phyloP scores from a whole-genome alignment of 2,113 vertebrate species.

The Pycnonotus jocosus region DNA sequence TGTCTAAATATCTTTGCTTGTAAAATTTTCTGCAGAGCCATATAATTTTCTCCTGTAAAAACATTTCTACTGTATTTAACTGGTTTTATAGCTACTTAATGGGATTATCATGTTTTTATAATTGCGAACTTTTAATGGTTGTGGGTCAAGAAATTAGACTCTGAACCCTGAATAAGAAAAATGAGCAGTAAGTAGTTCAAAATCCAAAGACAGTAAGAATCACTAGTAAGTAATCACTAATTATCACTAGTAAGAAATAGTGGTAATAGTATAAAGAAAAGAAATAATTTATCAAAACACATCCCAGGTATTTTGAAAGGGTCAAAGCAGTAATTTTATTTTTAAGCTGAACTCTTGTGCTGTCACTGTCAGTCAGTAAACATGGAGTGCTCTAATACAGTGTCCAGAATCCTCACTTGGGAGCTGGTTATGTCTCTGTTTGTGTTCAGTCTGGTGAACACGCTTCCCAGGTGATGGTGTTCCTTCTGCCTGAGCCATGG shows the following conservation, averaged over 20 bases:
- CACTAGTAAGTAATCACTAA: too few species aligned
- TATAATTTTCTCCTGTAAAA: constrained; percentile 35
- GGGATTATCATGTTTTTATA: neutral
- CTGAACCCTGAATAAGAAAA: neutral
- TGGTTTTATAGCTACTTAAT: neutral
- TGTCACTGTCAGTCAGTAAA: neutral
- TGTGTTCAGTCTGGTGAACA: neutral
- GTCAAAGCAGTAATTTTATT: neutral
- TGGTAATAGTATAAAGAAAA: neutral
- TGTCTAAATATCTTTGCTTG: constrained; percentile 56
- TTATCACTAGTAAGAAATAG: neutral
- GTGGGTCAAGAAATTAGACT: neutral
- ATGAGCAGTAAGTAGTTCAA: neutral
- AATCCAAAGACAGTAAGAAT: neutral
- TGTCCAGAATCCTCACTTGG: neutral
- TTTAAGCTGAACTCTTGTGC: neutral
- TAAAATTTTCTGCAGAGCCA: constrained; percentile 11
- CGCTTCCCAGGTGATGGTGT: neutral
- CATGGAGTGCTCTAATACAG: neutral
- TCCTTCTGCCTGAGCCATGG: neutral
- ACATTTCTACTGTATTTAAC: neutral
- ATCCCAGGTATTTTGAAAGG: neutral
- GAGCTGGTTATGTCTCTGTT: neutral
- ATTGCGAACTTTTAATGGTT: neutral
- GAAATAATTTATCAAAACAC: neutral